A percentile compares a stretch with the other conserved stretches of the same genome.
phyloP scores from a whole-genome alignment of 2,113 vertebrate genomes.

The Phoenicopterus ruber region DNA sequence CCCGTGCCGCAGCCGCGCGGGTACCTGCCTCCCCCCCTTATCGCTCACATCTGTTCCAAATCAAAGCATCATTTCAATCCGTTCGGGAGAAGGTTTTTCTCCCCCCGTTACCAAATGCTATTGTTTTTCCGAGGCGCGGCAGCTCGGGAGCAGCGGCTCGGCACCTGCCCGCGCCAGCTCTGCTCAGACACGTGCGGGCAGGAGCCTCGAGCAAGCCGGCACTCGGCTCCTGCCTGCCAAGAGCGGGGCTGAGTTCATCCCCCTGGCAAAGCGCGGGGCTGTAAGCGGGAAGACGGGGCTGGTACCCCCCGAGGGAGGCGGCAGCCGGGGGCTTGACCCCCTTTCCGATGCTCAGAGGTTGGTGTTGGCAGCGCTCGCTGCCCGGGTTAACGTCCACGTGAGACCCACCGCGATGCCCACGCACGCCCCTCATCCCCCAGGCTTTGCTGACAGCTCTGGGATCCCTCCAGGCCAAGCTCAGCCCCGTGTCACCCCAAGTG shows the following conservation, averaged over 20 bases:
- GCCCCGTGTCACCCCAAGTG: neutral
- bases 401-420: accelerated
- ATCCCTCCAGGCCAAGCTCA: no score
- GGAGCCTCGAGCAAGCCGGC: neutral
- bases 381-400: accelerated
- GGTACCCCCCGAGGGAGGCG: accelerated
- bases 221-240: neutral
- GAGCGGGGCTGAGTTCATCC: neutral
- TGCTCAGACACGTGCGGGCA: neutral
- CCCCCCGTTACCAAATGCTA: slow-evolving; percentile 32
- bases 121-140: neutral
- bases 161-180: neutral
- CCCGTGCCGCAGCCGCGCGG: neutral
- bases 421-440: accelerated
- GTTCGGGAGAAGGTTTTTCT: neutral
- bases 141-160: neutral
- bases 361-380: neutral
- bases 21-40: neutral
- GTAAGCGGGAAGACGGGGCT: accelerated
- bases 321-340: neutral
- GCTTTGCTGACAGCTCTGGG: neutral
- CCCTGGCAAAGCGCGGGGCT: neutral
- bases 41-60: slow-evolving; percentile 55
- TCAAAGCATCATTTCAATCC: slow-evolving; percentile 46
- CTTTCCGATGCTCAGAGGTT: neutral